phyloP scores from a whole-genome alignment of 1,140 invertebrate species.

The Euura saliciscinereae region DNA sequence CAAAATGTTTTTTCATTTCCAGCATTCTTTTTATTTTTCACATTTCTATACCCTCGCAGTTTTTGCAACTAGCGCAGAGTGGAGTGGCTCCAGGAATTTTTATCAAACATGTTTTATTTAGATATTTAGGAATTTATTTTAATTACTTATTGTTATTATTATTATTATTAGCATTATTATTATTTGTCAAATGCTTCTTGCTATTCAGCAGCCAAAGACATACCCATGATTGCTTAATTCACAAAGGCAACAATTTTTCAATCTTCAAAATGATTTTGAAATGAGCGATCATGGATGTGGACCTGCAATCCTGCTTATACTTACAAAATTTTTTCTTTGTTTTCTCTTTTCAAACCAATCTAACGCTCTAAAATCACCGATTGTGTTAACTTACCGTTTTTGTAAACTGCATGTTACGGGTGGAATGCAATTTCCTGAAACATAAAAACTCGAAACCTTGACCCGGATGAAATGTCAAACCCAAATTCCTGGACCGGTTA shows the following conservation, averaged over 20 bases:
- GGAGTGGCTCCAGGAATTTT: background rate
- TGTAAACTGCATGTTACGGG: background rate
- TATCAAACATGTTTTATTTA: background rate
- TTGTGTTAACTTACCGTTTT: background rate
- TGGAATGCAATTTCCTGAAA: constrained; percentile 13
- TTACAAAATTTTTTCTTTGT: constrained; percentile 49
- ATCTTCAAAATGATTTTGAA: background rate
- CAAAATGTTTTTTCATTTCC: background rate
- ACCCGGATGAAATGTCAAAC: background rate
- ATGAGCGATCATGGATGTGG: constrained; percentile 1
- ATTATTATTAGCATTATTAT: too few relatives aligned
- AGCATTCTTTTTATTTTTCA: background rate
- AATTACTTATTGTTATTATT: background rate
- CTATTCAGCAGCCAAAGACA: constrained; percentile 1
- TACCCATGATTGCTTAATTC: constrained; percentile 1
- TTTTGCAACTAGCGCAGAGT: constrained; percentile 5
- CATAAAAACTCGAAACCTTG: constrained; percentile 6
- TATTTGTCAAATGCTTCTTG: background rate
- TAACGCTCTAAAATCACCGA: constrained; percentile 25
- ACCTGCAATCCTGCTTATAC: constrained; percentile 42
- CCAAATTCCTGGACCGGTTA: background rate
- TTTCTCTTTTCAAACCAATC: constrained; percentile 45
- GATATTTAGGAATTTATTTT: background rate
- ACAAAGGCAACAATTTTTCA: background rate
- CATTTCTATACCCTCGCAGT: background rate